These are phyloP conservation scores for Kryphioiulus occultus DNA, from an alignment of 2,888 invertebrate species.

Conservation along the genomic window DNA sequence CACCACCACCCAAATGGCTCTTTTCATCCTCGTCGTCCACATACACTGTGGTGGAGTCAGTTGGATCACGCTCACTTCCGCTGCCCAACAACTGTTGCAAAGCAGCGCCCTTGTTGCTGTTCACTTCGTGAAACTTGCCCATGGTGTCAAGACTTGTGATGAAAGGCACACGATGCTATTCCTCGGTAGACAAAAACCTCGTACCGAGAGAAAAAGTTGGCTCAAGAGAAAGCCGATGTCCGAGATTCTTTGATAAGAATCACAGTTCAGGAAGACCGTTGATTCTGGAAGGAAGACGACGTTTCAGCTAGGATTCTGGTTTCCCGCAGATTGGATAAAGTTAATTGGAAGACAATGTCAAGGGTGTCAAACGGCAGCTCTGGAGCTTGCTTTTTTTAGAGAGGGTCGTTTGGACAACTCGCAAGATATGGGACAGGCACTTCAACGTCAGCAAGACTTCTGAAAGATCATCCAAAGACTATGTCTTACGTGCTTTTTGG, in stretches of 20 bases:
- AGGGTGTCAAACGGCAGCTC: too few species aligned
- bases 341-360: too few species aligned
- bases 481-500: too few species aligned
- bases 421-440: neutral
- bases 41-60: conserved; percentile 27
- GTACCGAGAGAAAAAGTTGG: neutral
- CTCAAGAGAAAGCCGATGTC: neutral
- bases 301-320: too few species aligned
- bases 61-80: neutral
- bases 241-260: neutral
- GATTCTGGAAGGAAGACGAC: neutral
- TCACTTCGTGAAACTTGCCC: conserved; percentile 37
- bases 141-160: neutral
- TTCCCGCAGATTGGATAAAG: too few species aligned
- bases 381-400: too few species aligned
- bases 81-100: conserved; percentile 22
- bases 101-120: conserved; percentile 36
- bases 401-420: too few species aligned
- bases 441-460: neutral
- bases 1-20: neutral
- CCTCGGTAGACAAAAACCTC: neutral
- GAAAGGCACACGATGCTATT: neutral
- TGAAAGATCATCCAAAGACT: neutral
- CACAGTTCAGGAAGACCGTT: neutral
- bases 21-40: conserved; percentile 49